Evolutionary conservation across 2,797 vertebrate species (phyloP).

Genomic region (Lindbergichthys nudifrons): DNA sequence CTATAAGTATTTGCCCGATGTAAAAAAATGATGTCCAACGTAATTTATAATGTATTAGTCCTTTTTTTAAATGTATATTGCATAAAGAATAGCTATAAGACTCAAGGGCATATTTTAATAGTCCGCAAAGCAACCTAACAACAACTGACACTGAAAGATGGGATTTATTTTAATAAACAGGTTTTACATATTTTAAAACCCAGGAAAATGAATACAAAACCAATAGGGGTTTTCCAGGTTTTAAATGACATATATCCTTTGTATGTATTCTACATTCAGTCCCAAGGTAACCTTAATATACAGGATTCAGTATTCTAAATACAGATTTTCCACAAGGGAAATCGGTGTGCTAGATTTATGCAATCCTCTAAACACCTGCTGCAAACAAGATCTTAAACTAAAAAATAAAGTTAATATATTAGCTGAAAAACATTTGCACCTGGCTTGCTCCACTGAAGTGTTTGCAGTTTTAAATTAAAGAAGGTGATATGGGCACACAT

Average conservation of each 20-base stretch:
- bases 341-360: slow-evolving; percentile 13
- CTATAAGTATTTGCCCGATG: neutral
- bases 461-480: slow-evolving; percentile 18
- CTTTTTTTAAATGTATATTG: neutral
- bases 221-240: neutral
- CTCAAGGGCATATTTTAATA: neutral
- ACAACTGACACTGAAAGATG: neutral
- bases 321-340: slow-evolving; percentile 11
- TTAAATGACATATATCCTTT: neutral
- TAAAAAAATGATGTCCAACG: neutral
- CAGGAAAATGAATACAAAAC: neutral
- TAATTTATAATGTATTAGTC: neutral
- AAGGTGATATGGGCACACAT: neutral
- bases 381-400: slow-evolving; percentile 20
- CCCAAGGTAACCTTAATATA: slow-evolving; percentile 3
- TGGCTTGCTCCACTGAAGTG: slow-evolving; percentile 29
- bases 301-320: neutral
- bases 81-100: neutral
- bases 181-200: neutral
- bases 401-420: slow-evolving; percentile 34
- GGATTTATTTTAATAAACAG: slow-evolving; percentile 2
- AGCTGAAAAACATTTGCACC: slow-evolving; percentile 14
- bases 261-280: neutral
- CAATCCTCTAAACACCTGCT: slow-evolving; percentile 44
- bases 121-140: neutral